These are phyloP conservation scores for Athalia rosae DNA, from an alignment of 2,888 invertebrate genomes.

Conservation along the genomic window DNA sequence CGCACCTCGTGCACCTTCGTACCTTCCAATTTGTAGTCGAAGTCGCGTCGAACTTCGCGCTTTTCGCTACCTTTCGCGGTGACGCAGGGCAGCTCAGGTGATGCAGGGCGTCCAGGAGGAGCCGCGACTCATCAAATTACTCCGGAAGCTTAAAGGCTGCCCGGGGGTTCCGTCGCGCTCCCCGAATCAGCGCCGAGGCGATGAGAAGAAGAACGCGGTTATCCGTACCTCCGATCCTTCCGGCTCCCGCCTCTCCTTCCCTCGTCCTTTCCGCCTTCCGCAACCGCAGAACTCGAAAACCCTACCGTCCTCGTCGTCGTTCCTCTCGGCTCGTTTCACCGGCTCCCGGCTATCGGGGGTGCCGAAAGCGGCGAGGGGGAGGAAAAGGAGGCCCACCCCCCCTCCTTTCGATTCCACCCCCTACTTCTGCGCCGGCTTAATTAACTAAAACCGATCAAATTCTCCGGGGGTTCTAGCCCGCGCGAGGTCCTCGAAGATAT, in stretches of 20 bases:
- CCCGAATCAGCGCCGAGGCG: constrained; percentile 21
- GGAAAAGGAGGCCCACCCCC: not conserved
- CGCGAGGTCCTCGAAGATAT: not conserved
- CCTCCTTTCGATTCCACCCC: not conserved
- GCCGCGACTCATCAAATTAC: constrained; percentile 42
- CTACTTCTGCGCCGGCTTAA: constrained; percentile 5
- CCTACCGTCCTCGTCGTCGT: too few relatives aligned
- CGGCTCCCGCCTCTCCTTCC: not conserved
- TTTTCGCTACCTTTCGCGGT: not conserved
- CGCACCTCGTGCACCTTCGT: not conserved
- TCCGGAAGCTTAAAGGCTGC: constrained; percentile 7
- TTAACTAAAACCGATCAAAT: constrained; percentile 45
- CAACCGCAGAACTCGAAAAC: too few relatives aligned
- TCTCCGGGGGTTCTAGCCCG: not conserved
- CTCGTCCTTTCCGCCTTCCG: not conserved
- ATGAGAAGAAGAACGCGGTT: too few relatives aligned
- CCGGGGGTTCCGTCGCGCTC: constrained; percentile 24
- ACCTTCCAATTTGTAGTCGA: not conserved
- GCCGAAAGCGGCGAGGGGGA: not conserved
- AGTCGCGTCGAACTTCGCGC: constrained; percentile 4
- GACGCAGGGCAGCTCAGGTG: too few relatives aligned
- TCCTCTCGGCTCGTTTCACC: too few relatives aligned
- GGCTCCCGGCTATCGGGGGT: not conserved
- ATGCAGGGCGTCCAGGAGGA: not conserved
- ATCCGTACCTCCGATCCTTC: constrained; percentile 4